Evolutionary conservation across 2,113 vertebrate species (phyloP), one percentile per base, ranked within the genome.

Genomic region (Brachirus orientalis): DNA sequence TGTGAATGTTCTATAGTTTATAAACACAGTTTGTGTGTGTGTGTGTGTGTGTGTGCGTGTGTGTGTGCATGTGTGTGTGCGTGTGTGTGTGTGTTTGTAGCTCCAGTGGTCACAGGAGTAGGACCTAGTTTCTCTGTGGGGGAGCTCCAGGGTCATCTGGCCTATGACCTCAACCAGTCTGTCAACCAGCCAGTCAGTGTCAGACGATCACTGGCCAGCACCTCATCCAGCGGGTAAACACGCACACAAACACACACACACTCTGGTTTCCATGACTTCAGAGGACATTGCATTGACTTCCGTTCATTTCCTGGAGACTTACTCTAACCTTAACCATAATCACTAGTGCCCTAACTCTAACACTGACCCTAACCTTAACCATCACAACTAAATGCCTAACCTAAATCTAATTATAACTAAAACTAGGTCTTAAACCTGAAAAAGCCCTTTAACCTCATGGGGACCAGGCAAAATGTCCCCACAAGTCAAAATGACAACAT

Each of bases 111-210:
- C 89, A 96, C 96, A 0, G 97, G 95, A 51, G 93, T 94, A 0
- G 96, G 95, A 71, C 96, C 96, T 70, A 97, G 95, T 90, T 99
- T 98, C 91, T 98, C 97, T 75, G 89, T 98, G 82, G 97, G 97
- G 64, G 97, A 99, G 90, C 93, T 99, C 65, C 97, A 99, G 83
- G 97, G 97, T 38, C 97, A 99, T 81, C 86, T 99, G 91, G 96
- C 96, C 11, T 99, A 98, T 0, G 97, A 99, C 90, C 94, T 99
- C 88, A 98, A 98, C 81, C 97, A 95, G 37, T 93, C 96, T n/a
- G 72, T 86, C 48, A 87, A 85, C 76, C 88, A 86, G 64, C 84
- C 95, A 73, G 93, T 96, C 0, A 95, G 94, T 80, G 94, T 98
- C 92, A 94, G 97, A 75, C 93, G 97, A 77, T 95, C 96, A 2